These are phyloP conservation scores for Gobio occitaniae DNA, from an alignment of 2,797 vertebrate species.

Conservation along the genomic window DNA sequence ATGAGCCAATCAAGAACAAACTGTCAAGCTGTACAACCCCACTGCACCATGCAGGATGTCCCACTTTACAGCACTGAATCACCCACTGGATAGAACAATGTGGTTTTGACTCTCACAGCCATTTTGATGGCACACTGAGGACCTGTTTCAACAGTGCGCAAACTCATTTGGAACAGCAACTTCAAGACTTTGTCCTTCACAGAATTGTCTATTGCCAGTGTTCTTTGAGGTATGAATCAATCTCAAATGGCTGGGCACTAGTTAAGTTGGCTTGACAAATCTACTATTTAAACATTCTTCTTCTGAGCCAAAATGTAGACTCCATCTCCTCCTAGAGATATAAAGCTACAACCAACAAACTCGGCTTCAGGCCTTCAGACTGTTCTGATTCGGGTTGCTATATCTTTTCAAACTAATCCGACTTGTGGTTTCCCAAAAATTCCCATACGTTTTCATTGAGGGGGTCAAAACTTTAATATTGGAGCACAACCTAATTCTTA, in stretches of 20 bases:
- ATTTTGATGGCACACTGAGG: slow-evolving; percentile 28
- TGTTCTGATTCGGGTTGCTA: too few species aligned
- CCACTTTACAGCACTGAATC: slow-evolving; percentile 18
- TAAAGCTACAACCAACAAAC: too few species aligned
- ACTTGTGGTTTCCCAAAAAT: too few species aligned
- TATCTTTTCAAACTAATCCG: too few species aligned
- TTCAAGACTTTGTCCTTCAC: not conserved
- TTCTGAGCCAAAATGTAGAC: too few species aligned
- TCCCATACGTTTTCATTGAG: too few species aligned
- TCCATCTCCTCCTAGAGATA: too few species aligned
- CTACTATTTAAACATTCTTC: too few species aligned
- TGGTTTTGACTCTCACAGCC: slow-evolving; percentile 37
- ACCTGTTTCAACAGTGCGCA: slow-evolving; percentile 29
- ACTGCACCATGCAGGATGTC: not conserved
- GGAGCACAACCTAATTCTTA: too few species aligned
- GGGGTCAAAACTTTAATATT: too few species aligned
- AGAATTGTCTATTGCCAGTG: not conserved
- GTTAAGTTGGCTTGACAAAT: too few species aligned
- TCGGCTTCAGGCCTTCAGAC: too few species aligned
- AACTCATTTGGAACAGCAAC: not conserved
- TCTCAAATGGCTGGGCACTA: not conserved
- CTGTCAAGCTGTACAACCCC: not conserved
- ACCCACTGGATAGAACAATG: not conserved
- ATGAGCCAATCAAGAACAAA: not conserved
- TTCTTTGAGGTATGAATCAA: not conserved